phyloP scores from a whole-genome alignment of 2,888 invertebrate species.

The Sarcophaga rosellei region DNA sequence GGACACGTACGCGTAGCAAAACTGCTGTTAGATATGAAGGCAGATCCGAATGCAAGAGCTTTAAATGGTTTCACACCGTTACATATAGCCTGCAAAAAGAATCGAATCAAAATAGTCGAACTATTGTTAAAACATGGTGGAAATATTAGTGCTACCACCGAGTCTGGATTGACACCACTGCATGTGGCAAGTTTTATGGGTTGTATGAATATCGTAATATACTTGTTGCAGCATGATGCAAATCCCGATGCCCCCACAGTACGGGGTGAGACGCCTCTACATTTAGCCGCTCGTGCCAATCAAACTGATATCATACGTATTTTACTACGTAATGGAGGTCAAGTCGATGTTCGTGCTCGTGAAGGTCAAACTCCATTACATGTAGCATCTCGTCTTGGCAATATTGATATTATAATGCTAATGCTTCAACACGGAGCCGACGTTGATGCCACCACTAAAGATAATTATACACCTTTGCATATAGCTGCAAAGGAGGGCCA shows the following conservation, averaged over 20 bases:
- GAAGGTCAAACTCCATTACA: slow-evolving; percentile 98
- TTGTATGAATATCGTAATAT: slow-evolving; percentile 99
- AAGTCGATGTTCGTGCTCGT: slow-evolving; percentile 87
- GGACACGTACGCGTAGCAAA: slow-evolving; percentile 97
- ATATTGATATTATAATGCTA: slow-evolving; percentile 96
- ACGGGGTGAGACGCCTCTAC: slow-evolving; percentile 97
- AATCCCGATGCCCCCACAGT: slow-evolving; percentile 97
- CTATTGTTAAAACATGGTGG: slow-evolving; percentile 97
- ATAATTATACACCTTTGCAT: slow-evolving; percentile 97
- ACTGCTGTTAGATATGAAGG: slow-evolving; percentile 93
- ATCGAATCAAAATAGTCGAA: slow-evolving; percentile 96
- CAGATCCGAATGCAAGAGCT: slow-evolving; percentile 98
- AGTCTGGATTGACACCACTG: slow-evolving; percentile 95
- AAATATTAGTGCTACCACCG: slow-evolving; percentile 87
- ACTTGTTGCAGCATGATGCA: slow-evolving; percentile 95
- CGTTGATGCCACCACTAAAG: slow-evolving; percentile 94
- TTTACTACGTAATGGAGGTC: slow-evolving; percentile 95
- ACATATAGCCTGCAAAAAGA: slow-evolving; percentile 99
- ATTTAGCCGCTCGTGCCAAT: slow-evolving; percentile 97
- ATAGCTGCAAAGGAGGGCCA: slow-evolving; percentile 99
- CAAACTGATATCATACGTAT: slow-evolving; percentile 99
- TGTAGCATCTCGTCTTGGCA: slow-evolving; percentile 95
- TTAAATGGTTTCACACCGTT: slow-evolving; percentile 98
- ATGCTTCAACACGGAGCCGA: slow-evolving; percentile 96
- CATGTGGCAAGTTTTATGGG: slow-evolving; percentile 99